Evolutionary conservation across 2,797 vertebrate species (phyloP), one percentile per base, ranked within the genome.

Genomic region (Triplophysa yarkandensis): DNA sequence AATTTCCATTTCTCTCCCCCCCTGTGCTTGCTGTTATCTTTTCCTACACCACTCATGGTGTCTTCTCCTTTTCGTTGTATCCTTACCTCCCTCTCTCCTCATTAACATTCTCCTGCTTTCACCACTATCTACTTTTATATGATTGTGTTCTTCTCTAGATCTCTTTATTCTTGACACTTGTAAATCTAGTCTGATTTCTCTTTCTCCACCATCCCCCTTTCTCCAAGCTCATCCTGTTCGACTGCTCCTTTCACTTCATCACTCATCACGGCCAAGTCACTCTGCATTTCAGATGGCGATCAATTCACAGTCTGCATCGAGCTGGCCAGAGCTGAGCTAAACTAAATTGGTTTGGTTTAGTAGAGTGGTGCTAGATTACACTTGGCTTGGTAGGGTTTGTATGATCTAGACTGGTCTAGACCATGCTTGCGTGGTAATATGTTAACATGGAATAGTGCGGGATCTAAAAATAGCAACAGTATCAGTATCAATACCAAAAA

Each of bases 241-340:
- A 14, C 41, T 71, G 60, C 68, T 61, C 28, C 68, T 76, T 61
- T 55, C 75, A 72, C 68, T 72, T 57, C 43, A 17, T 70, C 66
- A 50, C 21, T 70, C 17, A 11, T 52, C 72, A 55, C 63, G 77
- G 64, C 63, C 58, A 63, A 76, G 21, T 60, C n/a, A 61, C 61
- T 70, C 70, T 79, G 78, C 76, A 82, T 79, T 80, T 82, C 65
- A 79, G 76, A 82, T 44, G 46, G 68, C 14, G 32, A 79, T 82
- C 76, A 80, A 79, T 82, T 50, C 43, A 39, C 52, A 74, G 25
- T 44, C 32, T 48, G 63, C 23, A 21, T 36, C 6, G 16, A 9
- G 4, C 27, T 36, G 28, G 1, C 43, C 41, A 25, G n/a, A 67
- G 5, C 14, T 66, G n/a, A n/a, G 16, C 28, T 50, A 21, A 34